These are phyloP conservation scores for Athene noctua DNA, from an alignment of 2,113 vertebrate species.

Conservation along the genomic window DNA sequence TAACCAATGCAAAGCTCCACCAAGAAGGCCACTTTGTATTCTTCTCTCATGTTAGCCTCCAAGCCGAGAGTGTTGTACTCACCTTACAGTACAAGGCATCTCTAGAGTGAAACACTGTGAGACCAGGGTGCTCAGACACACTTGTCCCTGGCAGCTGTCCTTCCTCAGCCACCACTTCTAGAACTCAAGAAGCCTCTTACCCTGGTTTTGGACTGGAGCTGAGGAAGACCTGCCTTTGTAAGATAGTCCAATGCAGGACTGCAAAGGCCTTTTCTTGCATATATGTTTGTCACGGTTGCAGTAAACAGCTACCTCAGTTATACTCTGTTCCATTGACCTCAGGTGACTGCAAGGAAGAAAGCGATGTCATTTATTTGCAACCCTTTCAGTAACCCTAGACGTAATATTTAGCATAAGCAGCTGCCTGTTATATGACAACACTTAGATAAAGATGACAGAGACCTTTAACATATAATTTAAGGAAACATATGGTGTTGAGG, in stretches of 20 bases:
- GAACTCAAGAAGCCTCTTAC: neutral
- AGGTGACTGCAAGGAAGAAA: neutral
- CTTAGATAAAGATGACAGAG: neutral
- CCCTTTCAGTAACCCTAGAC: neutral
- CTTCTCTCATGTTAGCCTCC: neutral
- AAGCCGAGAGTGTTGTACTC: neutral
- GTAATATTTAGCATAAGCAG: neutral
- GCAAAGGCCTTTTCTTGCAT: neutral
- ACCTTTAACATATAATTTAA: neutral
- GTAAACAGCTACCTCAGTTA: neutral
- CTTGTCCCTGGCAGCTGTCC: neutral
- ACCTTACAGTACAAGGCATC: neutral
- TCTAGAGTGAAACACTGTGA: accelerated
- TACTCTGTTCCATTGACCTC: neutral
- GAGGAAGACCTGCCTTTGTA: neutral
- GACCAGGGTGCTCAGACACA: neutral
- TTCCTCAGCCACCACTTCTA: neutral
- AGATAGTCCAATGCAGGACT: neutral
- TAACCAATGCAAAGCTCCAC: neutral
- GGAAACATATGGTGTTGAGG: neutral
- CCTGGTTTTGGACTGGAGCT: neutral
- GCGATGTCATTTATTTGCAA: neutral
- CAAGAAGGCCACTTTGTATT: neutral
- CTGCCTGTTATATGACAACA: neutral
- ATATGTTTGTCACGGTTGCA: neutral